Conservation (phyloP, 2,113 vertebrate species). For the Gila orcuttii region DNA sequence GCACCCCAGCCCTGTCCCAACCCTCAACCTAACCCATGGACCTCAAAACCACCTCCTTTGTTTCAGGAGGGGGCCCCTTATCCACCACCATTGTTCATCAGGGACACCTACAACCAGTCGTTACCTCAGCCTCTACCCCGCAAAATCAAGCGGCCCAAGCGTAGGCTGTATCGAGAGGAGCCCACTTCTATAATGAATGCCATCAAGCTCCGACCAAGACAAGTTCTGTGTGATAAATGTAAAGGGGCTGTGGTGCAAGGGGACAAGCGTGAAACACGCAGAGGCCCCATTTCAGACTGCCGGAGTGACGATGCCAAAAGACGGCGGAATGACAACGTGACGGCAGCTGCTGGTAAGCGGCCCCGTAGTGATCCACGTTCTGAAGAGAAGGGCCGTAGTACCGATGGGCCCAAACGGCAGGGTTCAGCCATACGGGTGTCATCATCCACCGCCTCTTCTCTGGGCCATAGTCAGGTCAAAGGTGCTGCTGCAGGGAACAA, state of each 20-base stretch:
- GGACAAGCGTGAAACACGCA: slow-evolving; percentile 84
- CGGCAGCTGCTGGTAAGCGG: slow-evolving; percentile 87
- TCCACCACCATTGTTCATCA: slow-evolving; percentile 97
- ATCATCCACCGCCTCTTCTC: slow-evolving; percentile 69
- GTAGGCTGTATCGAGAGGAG: slow-evolving; percentile 95
- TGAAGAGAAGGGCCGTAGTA: slow-evolving; percentile 81
- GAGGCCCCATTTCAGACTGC: slow-evolving; percentile 82
- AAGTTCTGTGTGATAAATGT: slow-evolving; percentile 97
- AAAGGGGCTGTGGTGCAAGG: slow-evolving; percentile 86
- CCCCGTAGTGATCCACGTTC: slow-evolving; percentile 86
- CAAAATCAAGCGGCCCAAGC: slow-evolving; percentile 94
- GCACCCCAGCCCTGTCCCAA: slow-evolving; percentile 48
- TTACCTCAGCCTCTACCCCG: slow-evolving; percentile 98
- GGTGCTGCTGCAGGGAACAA: slow-evolving; percentile 70
- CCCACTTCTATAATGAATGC: slow-evolving; percentile 98
- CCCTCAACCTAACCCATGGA: slow-evolving; percentile 80
- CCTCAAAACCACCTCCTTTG: slow-evolving; percentile 89
- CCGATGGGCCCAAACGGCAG: slow-evolving; percentile 79
- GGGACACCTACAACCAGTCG: slow-evolving; percentile 98
- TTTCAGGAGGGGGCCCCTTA: slow-evolving; percentile 96
- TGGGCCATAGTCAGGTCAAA: slow-evolving; percentile 76
- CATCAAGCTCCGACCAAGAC: slow-evolving; percentile 94
- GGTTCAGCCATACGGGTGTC: slow-evolving; percentile 83
- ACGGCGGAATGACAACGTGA: slow-evolving; percentile 80
- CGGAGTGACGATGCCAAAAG: slow-evolving; percentile 87